Conservation (phyloP, 2,888 invertebrate genomes). For the Nemurella pictetii region DNA sequence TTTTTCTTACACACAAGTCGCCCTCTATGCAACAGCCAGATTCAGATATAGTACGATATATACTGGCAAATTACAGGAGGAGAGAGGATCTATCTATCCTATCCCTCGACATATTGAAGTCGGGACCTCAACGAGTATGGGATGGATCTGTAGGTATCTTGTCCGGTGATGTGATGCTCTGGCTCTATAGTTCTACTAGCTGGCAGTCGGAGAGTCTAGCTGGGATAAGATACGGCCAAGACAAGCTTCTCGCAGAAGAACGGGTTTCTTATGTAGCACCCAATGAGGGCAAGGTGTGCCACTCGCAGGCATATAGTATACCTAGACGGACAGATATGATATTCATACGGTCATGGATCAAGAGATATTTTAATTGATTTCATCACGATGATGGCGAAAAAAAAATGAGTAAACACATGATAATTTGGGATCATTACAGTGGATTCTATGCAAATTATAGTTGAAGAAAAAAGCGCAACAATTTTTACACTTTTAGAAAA, state of each 20-base stretch:
- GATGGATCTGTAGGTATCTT: not conserved
- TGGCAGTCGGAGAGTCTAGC: no score
- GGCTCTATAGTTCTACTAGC: not conserved
- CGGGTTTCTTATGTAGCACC: not conserved
- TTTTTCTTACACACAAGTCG: not conserved
- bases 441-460: not conserved
- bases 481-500: not conserved
- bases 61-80: not conserved
- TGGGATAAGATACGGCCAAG: no score
- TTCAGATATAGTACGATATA: not conserved
- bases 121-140: not conserved
- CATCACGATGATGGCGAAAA: not conserved
- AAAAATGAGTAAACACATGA: not conserved
- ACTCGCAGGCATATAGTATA: not conserved
- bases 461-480: not conserved
- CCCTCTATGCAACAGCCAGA: not conserved
- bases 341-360: not conserved
- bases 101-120: not conserved
- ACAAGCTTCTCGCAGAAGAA: not conserved
- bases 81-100: not conserved
- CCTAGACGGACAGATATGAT: not conserved
- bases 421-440: not conserved
- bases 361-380: slow-evolving; percentile 2
- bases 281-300: slow-evolving; percentile 9
- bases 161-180: not conserved